These are phyloP conservation scores for Chanos chanos DNA, from an alignment of 2,797 vertebrate species.

Conservation along the genomic window DNA sequence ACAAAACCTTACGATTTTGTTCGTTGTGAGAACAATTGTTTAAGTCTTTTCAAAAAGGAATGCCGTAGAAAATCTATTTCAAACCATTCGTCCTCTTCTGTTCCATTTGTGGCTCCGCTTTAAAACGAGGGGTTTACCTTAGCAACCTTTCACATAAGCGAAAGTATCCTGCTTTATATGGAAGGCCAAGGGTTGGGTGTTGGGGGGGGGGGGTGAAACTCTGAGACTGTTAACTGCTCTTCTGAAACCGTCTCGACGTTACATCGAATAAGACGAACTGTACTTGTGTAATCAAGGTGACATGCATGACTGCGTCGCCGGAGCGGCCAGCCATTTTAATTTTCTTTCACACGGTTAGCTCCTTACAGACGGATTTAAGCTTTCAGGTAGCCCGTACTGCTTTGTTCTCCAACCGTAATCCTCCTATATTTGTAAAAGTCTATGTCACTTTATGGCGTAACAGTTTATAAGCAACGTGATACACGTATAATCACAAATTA, in stretches of 20 bases:
- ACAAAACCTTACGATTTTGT: no score
- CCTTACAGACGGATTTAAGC: conserved; percentile 29
- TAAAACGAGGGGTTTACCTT: conserved; percentile 14
- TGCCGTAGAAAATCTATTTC: no score
- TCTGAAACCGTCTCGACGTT: conserved; percentile 21
- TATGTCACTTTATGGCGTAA: not conserved
- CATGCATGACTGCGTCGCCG: conserved; percentile 44
- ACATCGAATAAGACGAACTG: conserved; percentile 33
- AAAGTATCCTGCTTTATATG: conserved; percentile 18
- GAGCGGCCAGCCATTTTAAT: conserved; percentile 23
- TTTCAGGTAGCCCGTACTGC: conserved; percentile 35
- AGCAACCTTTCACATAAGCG: conserved; percentile 13
- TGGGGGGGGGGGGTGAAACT: no score
- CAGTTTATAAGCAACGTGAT: not conserved
- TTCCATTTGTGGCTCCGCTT: no score
- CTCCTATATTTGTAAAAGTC: not conserved
- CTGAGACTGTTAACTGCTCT: conserved; percentile 2
- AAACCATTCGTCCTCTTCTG: no score
- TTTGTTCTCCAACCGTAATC: not conserved
- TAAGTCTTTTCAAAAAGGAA: no score
- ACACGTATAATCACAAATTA: no score
- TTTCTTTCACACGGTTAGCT: conserved; percentile 37
- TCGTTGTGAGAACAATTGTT: no score
- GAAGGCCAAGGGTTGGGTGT: no score
- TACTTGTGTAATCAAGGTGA: conserved; percentile 44